Base-by-base conservation (phyloP, 2,797 vertebrate genomes). In the Platyrinchus mystaceus region DNA sequence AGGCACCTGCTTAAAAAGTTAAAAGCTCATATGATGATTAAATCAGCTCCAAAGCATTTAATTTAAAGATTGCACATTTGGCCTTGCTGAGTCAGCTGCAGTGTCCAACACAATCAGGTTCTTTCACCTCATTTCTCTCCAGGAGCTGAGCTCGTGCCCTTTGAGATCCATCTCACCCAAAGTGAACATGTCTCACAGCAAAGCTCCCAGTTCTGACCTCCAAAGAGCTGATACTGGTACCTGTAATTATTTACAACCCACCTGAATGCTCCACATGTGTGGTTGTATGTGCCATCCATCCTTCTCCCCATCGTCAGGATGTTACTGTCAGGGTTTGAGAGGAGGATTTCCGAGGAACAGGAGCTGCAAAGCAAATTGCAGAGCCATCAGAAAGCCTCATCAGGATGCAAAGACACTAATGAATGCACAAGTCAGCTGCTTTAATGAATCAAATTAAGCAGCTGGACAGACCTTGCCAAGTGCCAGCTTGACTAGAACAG, bases 81-180 rank as follows among this genome's bases (percentile, higher is more conserved):
- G 75, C 92, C 87, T 62, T 56, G 95, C 91, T 95, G 96, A 97
- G 62, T 95, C 95, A 95, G 90, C 94, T 43, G 63, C 74, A 24
- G 46, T 14, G 30, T 79, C 91, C 59, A 46, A 75, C 64, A 84
- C 86, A 91, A 94, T 93, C 80, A 50, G 50, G 37, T 70, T 55
- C 82, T 87, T 66, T 70, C 90, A 53, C 64, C 84, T 91, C 85
- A 68, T 89, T 92, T 82, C 41, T 87, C 47, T 14, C 71, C 10
- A 3, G 16, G 26, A 89, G 73, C 78, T 90, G 56, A 47, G 62
- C 80, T 50, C 27, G 30, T 44, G 62, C 84, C 86, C 90, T 91
- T 39, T 69, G 71, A 60, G 62, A 74, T 73, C 68, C 69, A 56
- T 74, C 90, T 89, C 53, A 12, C 73, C 18, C 2, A 39, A 4